Evolutionary conservation across 2,888 invertebrate genomes (phyloP), one percentile per base, ranked within the genome.

Genomic region (Coenonympha glycerion): DNA sequence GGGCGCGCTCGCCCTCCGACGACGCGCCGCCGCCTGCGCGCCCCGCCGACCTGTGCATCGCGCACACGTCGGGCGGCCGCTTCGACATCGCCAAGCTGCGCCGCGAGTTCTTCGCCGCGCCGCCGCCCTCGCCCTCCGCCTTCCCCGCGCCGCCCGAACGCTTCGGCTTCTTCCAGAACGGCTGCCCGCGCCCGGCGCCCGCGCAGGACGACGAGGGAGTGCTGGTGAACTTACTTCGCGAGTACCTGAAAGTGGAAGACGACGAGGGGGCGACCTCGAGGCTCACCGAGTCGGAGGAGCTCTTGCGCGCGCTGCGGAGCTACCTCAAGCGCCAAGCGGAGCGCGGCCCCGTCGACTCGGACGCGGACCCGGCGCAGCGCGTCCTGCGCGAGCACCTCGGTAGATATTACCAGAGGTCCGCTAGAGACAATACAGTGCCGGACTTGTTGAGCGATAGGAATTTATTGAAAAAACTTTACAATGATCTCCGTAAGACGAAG

Each of bases 401-500:
- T 60, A 86, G 92, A 56, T 92, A 92, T 66, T 92, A 91, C 68
- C 87, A 90, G 57, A 89, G 91, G 59, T 89, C 90, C 9, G 91
- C 90, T 64, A 87, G 92, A 50, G 91, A 93, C 57, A 89, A 89
- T 71, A 91, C 93, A 50, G 91, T 93, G 60, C 91, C 92, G 46
- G 92, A 92, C 64, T 85, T 94, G 44, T 77, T 94, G 46, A 92
- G 92, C 6, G 92, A 95, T 71, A 89, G 93, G 62, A 91, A 90
- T 65, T 85, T 93, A 19, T 79, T 95, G 46, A 93, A 92, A 72
- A 92, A 90, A 71, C 80, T 93, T 22, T 92, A 93, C 68, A 92
- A 92, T 68, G 92, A 93, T 65, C 81, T 93, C 60, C 87, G 92
- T 57, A 91, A 92, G 65, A 89, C 92, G 19, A 90, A 91, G 62